Evolutionary conservation across 1,140 invertebrate species (phyloP).

Genomic region (Armadillidium nasatum): DNA sequence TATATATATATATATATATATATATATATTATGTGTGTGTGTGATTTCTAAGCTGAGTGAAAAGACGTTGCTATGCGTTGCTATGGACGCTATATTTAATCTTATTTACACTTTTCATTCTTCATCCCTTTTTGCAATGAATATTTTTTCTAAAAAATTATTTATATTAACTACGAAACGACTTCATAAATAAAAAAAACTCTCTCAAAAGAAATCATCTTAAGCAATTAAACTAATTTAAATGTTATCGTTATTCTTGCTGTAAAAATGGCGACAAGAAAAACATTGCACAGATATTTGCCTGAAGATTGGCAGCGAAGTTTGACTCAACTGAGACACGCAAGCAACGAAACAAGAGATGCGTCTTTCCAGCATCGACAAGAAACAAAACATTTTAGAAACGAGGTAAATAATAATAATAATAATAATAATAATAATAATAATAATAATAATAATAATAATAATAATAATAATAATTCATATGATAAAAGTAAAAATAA

Average conservation of each 20-base stretch:
- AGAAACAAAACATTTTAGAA: background rate
- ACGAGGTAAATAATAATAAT: background rate
- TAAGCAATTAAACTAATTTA: background rate
- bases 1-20: too few relatives aligned
- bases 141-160: too few relatives aligned
- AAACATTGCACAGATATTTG: background rate
- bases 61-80: conserved; percentile 2
- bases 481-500: background rate
- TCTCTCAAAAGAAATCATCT: background rate
- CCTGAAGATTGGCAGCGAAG: background rate
- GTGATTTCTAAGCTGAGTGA: too few relatives aligned
- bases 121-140: too few relatives aligned
- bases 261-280: background rate
- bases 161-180: background rate
- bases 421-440: background rate
- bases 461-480: too few relatives aligned
- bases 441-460: background rate
- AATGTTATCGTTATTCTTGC: background rate
- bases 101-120: too few relatives aligned
- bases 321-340: background rate
- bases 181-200: background rate
- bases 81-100: background rate
- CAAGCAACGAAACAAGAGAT: background rate
- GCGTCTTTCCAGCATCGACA: background rate
- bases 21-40: too few relatives aligned